Base-by-base conservation (phyloP, 2,113 vertebrate species). In the human region DNA sequence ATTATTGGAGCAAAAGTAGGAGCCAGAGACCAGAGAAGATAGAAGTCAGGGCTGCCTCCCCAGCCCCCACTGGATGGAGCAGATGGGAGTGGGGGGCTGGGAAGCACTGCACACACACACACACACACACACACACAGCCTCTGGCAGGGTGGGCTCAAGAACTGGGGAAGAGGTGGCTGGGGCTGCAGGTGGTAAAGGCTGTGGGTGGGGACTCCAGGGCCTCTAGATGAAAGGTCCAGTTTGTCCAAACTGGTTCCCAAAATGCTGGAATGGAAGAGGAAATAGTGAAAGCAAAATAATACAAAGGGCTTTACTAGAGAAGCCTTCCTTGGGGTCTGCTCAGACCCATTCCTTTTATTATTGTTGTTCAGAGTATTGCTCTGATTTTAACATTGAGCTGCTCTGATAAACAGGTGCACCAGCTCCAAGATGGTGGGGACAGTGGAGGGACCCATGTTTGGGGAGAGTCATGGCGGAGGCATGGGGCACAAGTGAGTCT, bases 1-100 rank as follows among this genome's bases (percentile, higher is more conserved):
- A 97, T 97, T 93, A 76, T 11, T 72, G 64, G 52, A 76, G 57
- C 64, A 18, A 43, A 78, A 22, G 35, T 1, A 35, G 64, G 84
- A 48, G 59, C 35, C 0, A 25, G 89, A 57, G 70, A 72, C 27
- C 73, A 38, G 25, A 88, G 20, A 64, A n/a, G 18, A 16, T 1
- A 5, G 61, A 13, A 93, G 73, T 86, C 73, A 50, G 66, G 64
- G 52, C 73, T 35, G 35, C 10, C 14, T 8, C 70, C 61, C 32
- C 73, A 55, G 18, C 40, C 75, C 50, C 22, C 0, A 43, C 27
- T 2, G 27, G 32, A 50, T 27, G 70, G 80, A 35, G n/a, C 50
- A 11, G 38, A 32, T 25, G 20, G n/a, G 43, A 38, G 30, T 16
- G 14, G 7, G 66, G 13, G 8, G 38, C 38, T 27, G 4, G 10